phyloP scores from a whole-genome alignment of 2,888 invertebrate species.

The Calephelis perditalis region DNA sequence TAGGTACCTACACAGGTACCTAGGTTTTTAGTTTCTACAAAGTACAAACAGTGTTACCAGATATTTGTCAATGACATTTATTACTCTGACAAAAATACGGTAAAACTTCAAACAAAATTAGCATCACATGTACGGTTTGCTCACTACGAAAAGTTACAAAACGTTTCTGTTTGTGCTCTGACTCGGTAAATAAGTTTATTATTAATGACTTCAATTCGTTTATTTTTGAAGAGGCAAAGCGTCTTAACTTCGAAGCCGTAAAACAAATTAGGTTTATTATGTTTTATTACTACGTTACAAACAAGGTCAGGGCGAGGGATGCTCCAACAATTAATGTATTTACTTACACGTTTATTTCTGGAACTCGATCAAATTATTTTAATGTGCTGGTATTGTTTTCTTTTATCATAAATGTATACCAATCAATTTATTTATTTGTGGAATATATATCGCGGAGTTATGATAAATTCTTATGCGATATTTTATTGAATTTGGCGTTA shows the following conservation, averaged over 20 bases:
- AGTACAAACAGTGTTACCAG: no score
- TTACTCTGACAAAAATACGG: no score
- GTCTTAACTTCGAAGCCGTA: neutral
- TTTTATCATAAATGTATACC: no score
- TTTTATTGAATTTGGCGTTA: no score
- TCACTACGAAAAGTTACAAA: neutral
- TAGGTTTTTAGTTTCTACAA: no score
- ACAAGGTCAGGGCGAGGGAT: neutral
- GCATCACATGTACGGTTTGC: neutral
- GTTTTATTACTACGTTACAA: slow-evolving; percentile 7
- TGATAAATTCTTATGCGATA: no score
- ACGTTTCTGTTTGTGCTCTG: slow-evolving; percentile 8
- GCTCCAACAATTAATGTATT: neutral
- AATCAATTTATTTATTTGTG: no score
- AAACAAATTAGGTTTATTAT: slow-evolving; percentile 2
- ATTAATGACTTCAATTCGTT: neutral
- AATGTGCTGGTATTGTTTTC: neutral
- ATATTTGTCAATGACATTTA: no score
- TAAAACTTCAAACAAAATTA: slow-evolving; percentile 1
- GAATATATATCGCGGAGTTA: no score
- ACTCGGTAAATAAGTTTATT: slow-evolving; percentile 3
- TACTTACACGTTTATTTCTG: neutral
- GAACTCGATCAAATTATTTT: slow-evolving; percentile 1
- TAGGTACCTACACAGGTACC: no score
- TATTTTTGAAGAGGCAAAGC: neutral